Evolutionary conservation across 2,797 vertebrate genomes (phyloP).

Genomic region (Mormyrus hasselquistii): DNA sequence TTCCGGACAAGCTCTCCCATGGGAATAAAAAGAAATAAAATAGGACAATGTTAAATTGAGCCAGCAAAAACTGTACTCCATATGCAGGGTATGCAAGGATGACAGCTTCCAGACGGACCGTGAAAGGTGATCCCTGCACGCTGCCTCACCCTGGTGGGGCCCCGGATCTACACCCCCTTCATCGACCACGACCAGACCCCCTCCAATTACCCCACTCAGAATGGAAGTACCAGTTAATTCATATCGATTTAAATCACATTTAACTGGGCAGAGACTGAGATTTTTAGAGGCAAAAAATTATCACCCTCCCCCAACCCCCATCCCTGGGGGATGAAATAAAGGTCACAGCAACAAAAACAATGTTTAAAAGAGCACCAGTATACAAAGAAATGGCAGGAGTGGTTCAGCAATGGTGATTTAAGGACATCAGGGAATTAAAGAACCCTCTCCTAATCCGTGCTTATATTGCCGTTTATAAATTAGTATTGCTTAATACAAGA

Average conservation of each 20-base stretch:
- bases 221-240: slow-evolving; percentile 40
- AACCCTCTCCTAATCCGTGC: neutral
- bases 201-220: slow-evolving; percentile 34
- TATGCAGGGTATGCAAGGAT: neutral
- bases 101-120: neutral
- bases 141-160: neutral
- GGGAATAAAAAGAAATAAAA: neutral
- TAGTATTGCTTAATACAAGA: neutral
- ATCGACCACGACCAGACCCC: slow-evolving; percentile 2
- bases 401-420: neutral
- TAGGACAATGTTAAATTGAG: neutral
- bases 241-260: slow-evolving; percentile 41
- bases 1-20: neutral
- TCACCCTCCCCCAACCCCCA: slow-evolving; percentile 28
- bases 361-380: neutral
- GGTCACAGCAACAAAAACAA: neutral
- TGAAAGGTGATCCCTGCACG: neutral
- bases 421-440: neutral
- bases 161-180: neutral
- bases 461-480: neutral
- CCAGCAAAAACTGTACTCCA: neutral
- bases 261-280: slow-evolving; percentile 35
- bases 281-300: slow-evolving; percentile 26
- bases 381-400: neutral
- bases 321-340: neutral